Evolutionary conservation across 2,797 vertebrate genomes (phyloP), one percentile per base, ranked within the genome.

Genomic region (Halcyon chelicuti): DNA sequence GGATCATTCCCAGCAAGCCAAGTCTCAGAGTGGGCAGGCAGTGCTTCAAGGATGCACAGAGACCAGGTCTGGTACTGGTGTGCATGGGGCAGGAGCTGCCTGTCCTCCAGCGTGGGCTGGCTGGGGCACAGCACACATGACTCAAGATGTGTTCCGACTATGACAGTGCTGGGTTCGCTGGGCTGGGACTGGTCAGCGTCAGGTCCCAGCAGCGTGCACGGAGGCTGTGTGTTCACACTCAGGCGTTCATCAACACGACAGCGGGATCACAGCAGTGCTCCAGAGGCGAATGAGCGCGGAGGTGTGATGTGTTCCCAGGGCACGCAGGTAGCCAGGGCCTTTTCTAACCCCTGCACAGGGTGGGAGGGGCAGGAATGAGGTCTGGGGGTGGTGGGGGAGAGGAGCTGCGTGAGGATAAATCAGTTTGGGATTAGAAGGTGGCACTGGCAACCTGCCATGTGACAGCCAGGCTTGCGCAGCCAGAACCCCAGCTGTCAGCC

Each of bases 401-500:
- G 66, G 66, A 88, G 40, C 39, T 70, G 75, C 51, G 1, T 31
- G 68, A 77, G 93, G 73, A 91, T 94, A 94, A 96, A 94, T 96
- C 94, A 86, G 94, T 94, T 90, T 63, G 79, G 79, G 93, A 91
- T 94, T 91, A 93, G 90, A 78, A 93, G 90, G 93, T 94, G 95
- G 94, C 86, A 67, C 88, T 94, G 96, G 94, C 94, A 92, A 8
- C 22, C 88, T 46, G 91, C 96, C 94, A 86, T 90, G 93, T 96
- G 94, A 96, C 95, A 88, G 86, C 25, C 89, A 81, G 66, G 82
- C 93, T 82, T 14, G 57, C n/a, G 0, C 67, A 95, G 93, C 79
- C 91, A 95, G 96, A 75, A 84, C 86, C 94, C 94, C 95, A 95
- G 95, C 94, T 97, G 96, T 97, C 97, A 97, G 96, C 95, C 90